Evolutionary conservation across 2,888 invertebrate species (phyloP).

Genomic region (Athalia rosae): DNA sequence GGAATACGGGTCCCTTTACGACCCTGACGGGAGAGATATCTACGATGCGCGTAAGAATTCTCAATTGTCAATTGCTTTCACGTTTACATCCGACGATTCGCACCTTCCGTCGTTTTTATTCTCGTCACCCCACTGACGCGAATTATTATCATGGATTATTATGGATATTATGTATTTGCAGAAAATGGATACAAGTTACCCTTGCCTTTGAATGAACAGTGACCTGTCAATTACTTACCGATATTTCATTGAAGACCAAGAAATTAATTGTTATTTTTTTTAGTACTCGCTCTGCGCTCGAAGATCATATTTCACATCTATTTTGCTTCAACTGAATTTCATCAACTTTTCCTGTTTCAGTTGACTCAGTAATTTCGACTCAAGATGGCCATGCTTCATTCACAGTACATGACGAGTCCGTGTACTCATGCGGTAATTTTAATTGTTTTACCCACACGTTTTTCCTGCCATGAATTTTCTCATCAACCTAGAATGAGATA

Average conservation of each 20-base stretch:
- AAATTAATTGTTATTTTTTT: background rate
- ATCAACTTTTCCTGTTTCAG: too few species aligned
- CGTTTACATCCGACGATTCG: conserved; percentile 28
- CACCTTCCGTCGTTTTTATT: conserved; percentile 22
- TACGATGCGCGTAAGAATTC: conserved; percentile 28
- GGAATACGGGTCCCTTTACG: conserved; percentile 39
- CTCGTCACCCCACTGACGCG: conserved; percentile 19
- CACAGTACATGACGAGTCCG: too few species aligned
- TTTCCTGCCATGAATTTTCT: background rate
- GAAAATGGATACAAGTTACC: background rate
- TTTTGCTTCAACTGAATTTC: too few species aligned
- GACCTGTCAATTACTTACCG: background rate
- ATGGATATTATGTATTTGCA: too few species aligned
- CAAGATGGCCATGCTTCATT: too few species aligned
- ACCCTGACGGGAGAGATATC: conserved; percentile 35
- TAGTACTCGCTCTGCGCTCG: too few species aligned
- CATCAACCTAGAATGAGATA: conserved; percentile 4
- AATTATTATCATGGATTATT: conserved; percentile 27
- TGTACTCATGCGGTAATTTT: too few species aligned
- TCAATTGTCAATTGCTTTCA: conserved; percentile 31
- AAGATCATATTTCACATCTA: too few species aligned
- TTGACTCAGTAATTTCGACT: too few species aligned
- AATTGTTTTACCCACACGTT: background rate
- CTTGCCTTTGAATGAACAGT: conserved; percentile 1
- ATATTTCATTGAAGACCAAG: background rate